Base-by-base conservation (phyloP, 2,113 vertebrate species). In the Nothobranchius kuhntae region DNA sequence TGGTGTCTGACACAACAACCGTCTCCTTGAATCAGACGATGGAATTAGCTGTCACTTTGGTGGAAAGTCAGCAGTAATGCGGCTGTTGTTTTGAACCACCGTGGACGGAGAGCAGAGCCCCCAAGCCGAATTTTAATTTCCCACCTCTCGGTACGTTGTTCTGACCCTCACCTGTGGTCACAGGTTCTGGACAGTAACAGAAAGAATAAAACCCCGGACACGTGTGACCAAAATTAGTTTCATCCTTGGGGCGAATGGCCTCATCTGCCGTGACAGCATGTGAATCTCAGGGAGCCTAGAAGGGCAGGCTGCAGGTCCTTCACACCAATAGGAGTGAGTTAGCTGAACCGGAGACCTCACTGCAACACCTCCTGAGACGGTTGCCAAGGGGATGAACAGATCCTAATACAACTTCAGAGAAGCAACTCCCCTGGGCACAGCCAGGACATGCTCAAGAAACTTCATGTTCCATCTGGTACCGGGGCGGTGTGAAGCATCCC, bases 21-120 rank as follows among this genome's bases (percentile, higher is more conserved):
- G 48, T 70, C 55, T 82, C 73, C 61, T 64, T 80, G 75, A 86
- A 83, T 75, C 40, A 68, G 68, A 76, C 77, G 80, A 85, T 82
- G 78, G 85, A 86, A 87, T 15, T 46, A 40, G 57, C 58, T 67
- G 57, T 77, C 47, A 79, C 69, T 68, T 55, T 53, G 53, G 75
- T 80, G 76, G 58, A 83, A 65, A 63, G 42, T 68, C 61, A 52
- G 15, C 63, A 44, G 45, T 65, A 74, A 58, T 46, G 6, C 51
- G 68, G 50, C 42, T 46, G 66, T 48, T 66, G 14, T 62, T 61
- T 64, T 48, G 44, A 78, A 64, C 47, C 35, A 13, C 42, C 17
- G 6, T 14, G n/a, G 60, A 59, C n/a, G 75, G 60, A 46, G 15
- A 55, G 62, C 47, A 36, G 15, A 75, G 53, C 44, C 58, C 47